Evolutionary conservation across 2,797 vertebrate genomes (phyloP).

Genomic region (Acrocephalus scirpaceus): DNA sequence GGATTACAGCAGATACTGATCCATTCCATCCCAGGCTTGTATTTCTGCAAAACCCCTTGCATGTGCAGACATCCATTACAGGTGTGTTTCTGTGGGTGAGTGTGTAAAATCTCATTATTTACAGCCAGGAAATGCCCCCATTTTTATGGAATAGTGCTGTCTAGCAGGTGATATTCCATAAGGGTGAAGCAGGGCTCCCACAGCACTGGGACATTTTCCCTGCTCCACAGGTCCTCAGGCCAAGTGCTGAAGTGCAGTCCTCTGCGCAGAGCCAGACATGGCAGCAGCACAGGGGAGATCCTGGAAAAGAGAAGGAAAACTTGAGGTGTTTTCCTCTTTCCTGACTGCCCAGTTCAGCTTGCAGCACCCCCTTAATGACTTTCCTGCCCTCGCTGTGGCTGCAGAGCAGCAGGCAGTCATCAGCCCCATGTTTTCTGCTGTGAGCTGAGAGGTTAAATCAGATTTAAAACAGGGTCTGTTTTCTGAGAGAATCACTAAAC

Average conservation of each 20-base stretch:
- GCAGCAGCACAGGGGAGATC: neutral
- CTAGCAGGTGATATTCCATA: neutral
- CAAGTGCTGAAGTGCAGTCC: neutral
- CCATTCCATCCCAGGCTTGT: neutral
- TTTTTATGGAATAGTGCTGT: neutral
- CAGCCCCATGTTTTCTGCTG: neutral
- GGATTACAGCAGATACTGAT: neutral
- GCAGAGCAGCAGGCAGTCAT: rapidly evolving
- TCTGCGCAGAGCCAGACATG: neutral
- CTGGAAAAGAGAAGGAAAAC: neutral
- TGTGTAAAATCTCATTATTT: neutral
- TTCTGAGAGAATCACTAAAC: neutral
- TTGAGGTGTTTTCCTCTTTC: neutral
- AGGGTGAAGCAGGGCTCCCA: neutral
- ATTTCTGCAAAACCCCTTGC: neutral
- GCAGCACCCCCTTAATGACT: neutral
- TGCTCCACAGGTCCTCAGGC: neutral
- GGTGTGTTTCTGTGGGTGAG: too few species aligned
- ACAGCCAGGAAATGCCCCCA: neutral
- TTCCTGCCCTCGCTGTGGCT: neutral
- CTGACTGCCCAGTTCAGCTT: neutral
- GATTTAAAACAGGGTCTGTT: neutral
- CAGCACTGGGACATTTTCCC: neutral
- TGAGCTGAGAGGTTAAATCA: neutral
- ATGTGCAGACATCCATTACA: too few species aligned